Conservation (phyloP, 1,140 invertebrate genomes). For the Rhizoglyphus robini region DNA sequence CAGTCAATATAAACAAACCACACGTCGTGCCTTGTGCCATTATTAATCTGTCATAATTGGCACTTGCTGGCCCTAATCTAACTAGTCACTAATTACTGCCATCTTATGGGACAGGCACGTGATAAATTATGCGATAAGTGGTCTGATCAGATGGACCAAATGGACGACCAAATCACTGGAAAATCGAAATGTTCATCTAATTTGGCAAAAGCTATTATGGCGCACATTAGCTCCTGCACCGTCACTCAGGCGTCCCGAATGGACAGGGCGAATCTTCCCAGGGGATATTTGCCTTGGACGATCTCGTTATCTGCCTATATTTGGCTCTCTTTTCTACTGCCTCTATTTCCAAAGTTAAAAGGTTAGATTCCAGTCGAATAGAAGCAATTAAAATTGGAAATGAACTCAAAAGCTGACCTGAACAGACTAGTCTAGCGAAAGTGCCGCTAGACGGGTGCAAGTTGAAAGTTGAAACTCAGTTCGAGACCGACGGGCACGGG, state of each 20-base stretch:
- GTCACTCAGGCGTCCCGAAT: background rate
- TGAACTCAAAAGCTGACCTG: background rate
- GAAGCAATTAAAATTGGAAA: background rate
- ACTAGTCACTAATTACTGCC: background rate
- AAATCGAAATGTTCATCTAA: background rate
- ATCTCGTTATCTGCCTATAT: background rate
- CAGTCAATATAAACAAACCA: background rate
- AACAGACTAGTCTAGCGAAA: background rate
- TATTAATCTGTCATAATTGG: constrained; percentile 5
- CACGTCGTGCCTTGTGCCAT: background rate
- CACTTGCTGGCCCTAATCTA: background rate
- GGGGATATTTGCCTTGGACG: background rate
- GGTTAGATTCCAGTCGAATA: background rate
- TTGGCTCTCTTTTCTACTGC: background rate
- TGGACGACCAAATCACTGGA: background rate
- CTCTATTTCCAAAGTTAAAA: background rate
- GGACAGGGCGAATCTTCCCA: background rate
- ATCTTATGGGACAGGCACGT: background rate
- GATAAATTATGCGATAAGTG: background rate
- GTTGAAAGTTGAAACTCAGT: background rate
- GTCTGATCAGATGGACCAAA: background rate
- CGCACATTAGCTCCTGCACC: background rate
- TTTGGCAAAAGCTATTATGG: background rate
- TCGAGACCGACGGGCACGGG: background rate
- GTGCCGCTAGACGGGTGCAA: background rate